A percentile compares a stretch with the other conserved stretches of the same genome.
These are phyloP conservation scores for Hippocampus barbouri DNA, from an alignment of 2,113 vertebrate species.

Conservation along the genomic window DNA sequence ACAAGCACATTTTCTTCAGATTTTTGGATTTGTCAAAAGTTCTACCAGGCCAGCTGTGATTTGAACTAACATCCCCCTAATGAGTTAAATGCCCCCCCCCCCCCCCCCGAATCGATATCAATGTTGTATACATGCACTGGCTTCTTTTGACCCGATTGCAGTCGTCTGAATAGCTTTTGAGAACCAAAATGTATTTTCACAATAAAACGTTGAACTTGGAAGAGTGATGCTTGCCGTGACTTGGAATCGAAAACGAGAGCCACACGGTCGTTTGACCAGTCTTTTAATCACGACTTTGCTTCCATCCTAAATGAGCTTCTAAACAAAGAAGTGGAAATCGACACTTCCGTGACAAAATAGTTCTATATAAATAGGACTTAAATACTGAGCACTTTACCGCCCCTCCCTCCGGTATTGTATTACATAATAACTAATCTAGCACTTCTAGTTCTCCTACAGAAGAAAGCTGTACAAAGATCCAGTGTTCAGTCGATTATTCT, in stretches of 20 bases:
- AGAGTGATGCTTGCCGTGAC: not conserved
- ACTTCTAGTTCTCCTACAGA: constrained; percentile 12
- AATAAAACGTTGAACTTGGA: constrained; percentile 61
- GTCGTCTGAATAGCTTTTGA: constrained; percentile 53
- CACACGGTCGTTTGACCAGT: constrained; percentile 28
- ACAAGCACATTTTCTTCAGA: constrained; percentile 58
- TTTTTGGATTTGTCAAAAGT: constrained; percentile 27
- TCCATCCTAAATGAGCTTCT: constrained; percentile 47
- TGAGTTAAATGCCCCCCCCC: constrained; percentile 24
- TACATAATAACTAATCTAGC: constrained; percentile 48
- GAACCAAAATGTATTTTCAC: constrained; percentile 70
- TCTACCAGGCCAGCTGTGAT: constrained; percentile 45
- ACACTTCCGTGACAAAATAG: constrained; percentile 62
- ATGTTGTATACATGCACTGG: constrained; percentile 62
- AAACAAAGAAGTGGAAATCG: constrained; percentile 63
- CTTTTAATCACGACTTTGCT: constrained; percentile 47
- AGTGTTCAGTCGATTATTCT: constrained; percentile 3
- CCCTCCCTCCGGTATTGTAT: constrained; percentile 12
- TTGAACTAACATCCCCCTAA: constrained; percentile 52
- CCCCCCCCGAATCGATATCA: constrained; percentile 36
- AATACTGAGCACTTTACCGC: constrained; percentile 49
- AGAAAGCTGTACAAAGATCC: constrained; percentile 31
- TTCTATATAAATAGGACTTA: constrained; percentile 61
- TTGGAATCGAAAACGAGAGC: constrained; percentile 14
- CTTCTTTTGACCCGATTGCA: constrained; percentile 48